These are phyloP conservation scores for Anastrepha ludens DNA, from an alignment of 1,140 invertebrate genomes.

Conservation along the genomic window DNA sequence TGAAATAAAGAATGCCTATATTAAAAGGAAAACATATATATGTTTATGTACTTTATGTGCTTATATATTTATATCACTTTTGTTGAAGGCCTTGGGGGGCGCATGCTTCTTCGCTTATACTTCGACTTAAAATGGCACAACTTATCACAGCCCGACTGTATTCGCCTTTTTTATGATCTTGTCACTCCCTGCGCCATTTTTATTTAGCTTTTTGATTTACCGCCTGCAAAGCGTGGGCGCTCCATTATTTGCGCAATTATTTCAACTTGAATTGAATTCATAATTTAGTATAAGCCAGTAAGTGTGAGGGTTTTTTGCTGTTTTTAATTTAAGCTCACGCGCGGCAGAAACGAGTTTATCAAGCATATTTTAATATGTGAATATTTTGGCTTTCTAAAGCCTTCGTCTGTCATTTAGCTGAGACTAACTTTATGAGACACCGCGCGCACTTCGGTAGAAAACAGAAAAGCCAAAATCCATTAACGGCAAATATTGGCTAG, in stretches of 20 bases:
- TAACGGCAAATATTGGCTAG: not conserved
- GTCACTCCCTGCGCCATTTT: not conserved
- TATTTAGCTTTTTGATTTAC: not conserved
- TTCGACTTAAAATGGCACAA: too few relatives aligned
- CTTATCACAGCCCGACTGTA: not conserved
- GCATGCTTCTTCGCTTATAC: too few relatives aligned
- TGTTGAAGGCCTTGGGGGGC: too few relatives aligned
- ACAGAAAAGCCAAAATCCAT: not conserved
- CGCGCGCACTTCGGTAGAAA: not conserved
- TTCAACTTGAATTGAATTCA: conserved; percentile 2
- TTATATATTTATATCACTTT: too few relatives aligned
- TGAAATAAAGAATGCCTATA: too few relatives aligned
- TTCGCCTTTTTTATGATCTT: not conserved
- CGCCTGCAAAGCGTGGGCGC: conserved; percentile 28
- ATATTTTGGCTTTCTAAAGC: not conserved
- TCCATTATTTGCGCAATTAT: conserved; percentile 23
- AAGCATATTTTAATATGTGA: not conserved
- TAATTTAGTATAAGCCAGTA: conserved; percentile 31
- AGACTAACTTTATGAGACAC: not conserved
- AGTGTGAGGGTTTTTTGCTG: not conserved
- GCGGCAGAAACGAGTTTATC: conserved; percentile 5
- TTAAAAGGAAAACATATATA: too few relatives aligned
- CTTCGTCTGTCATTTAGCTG: not conserved
- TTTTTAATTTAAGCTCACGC: conserved; percentile 7
- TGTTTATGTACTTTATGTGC: too few relatives aligned